Evolutionary conservation across 92 coral and sea anemone species (phyloP).

Genomic region (Palythoa heliodiscus): DNA sequence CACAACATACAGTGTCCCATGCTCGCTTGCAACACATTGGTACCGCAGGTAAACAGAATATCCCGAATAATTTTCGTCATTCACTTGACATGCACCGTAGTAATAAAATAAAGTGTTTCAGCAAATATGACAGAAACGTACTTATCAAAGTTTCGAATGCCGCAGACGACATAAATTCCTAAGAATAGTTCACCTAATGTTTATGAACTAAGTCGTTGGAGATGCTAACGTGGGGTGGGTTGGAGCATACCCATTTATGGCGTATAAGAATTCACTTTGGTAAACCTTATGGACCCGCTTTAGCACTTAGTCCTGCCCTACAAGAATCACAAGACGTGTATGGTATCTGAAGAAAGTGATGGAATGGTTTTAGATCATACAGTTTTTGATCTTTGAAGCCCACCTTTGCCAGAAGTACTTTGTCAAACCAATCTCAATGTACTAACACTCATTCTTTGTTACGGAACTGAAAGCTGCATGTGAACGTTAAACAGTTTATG

Average conservation of each 20-base stretch:
- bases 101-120: no score
- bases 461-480: neutral
- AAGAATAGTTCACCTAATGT: no score
- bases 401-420: no score
- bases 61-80: no score
- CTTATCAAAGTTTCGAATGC: no score
- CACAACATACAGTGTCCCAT: slow-evolving; percentile 93
- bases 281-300: neutral
- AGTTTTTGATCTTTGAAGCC: no score
- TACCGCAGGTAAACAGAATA: slow-evolving; percentile 75
- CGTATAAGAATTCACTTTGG: neutral
- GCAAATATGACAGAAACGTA: no score
- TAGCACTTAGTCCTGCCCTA: neutral
- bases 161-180: no score
- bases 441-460: neutral
- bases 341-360: no score
- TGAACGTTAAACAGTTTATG: neutral
- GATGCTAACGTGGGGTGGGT: neutral
- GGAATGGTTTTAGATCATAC: no score
- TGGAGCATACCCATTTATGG: neutral
- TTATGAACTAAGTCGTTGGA: no score
- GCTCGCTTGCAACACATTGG: slow-evolving; percentile 82
- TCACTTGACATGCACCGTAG: no score
- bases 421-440: neutral
- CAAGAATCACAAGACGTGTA: neutral